A percentile compares a stretch with the other conserved stretches of the same genome.
Conservation (phyloP, 2,888 invertebrate species). For the Beris chalybata region DNA sequence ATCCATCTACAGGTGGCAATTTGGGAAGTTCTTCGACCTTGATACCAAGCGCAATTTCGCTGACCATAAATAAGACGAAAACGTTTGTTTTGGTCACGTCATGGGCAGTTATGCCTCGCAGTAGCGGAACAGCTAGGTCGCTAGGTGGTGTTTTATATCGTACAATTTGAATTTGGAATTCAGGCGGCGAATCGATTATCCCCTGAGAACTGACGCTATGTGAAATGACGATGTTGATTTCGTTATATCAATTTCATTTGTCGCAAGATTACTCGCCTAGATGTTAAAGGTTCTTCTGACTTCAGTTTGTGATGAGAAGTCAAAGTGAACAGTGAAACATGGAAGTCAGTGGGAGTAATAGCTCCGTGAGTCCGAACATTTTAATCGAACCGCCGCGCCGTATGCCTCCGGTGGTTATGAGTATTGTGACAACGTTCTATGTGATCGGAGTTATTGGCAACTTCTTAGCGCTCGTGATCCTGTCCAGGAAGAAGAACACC, state of each 20-base stretch:
- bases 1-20: too few relatives aligned
- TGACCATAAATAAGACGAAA: slow-evolving; percentile 14
- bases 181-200: slow-evolving; percentile 32
- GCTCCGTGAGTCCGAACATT: slow-evolving; percentile 16
- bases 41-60: not conserved
- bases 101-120: slow-evolving; percentile 8
- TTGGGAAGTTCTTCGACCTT: too few relatives aligned
- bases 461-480: slow-evolving; percentile 72
- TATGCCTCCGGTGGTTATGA: slow-evolving; percentile 7
- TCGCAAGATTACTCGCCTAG: slow-evolving; percentile 22
- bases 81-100: slow-evolving; percentile 35
- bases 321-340: slow-evolving; percentile 23
- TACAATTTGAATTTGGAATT: slow-evolving; percentile 24
- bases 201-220: slow-evolving; percentile 7
- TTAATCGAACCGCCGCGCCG: not conserved
- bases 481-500: slow-evolving; percentile 70
- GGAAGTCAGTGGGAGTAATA: slow-evolving; percentile 21
- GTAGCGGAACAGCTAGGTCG: not conserved
- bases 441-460: slow-evolving; percentile 74
- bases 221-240: slow-evolving; percentile 3
- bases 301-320: slow-evolving; percentile 32
- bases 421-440: slow-evolving; percentile 58
- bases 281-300: slow-evolving; percentile 16
- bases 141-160: slow-evolving; percentile 20
- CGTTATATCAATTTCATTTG: slow-evolving; percentile 17